Evolutionary conservation across 1,140 invertebrate species (phyloP).

Genomic region (Pseudomyrmex concolor): DNA sequence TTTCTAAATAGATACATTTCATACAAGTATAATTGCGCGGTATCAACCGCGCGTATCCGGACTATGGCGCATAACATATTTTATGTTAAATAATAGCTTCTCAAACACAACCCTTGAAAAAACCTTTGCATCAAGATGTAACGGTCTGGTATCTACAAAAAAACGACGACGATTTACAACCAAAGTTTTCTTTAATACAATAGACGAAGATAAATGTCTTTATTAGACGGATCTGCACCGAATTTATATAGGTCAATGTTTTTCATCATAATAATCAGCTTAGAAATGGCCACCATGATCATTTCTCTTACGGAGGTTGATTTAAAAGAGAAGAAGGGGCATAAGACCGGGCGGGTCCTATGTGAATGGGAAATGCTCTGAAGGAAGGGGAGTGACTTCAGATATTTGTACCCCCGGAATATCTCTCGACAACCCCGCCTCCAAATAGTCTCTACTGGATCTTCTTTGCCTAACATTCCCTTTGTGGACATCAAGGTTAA

Average conservation of each 20-base stretch:
- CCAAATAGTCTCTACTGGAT: conserved; percentile 55
- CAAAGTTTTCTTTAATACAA: conserved; percentile 74
- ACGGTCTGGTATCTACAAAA: conserved; percentile 28
- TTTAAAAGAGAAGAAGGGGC: conserved; percentile 59
- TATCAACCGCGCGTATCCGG: not conserved
- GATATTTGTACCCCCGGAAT: conserved; percentile 61
- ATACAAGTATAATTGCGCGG: not conserved
- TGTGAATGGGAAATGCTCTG: conserved; percentile 55
- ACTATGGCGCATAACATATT: not conserved
- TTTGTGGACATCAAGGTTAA: conserved; percentile 78
- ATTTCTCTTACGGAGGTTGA: conserved; percentile 74
- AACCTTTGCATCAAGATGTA: not conserved
- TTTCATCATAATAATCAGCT: conserved; percentile 57
- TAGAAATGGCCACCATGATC: conserved; percentile 63
- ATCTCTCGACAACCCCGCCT: conserved; percentile 66
- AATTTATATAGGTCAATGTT: conserved; percentile 73
- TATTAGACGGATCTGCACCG: conserved; percentile 80
- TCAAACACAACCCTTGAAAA: conserved; percentile 23
- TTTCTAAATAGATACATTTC: too few species aligned
- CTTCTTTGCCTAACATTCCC: conserved; percentile 66
- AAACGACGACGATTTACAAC: conserved; percentile 51
- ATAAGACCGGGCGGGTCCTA: conserved; percentile 68
- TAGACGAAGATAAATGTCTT: conserved; percentile 83
- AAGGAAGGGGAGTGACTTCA: conserved; percentile 75
- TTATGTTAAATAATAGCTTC: not conserved